Conservation (phyloP, 2,113 vertebrate species). For the Tupaia tana region DNA sequence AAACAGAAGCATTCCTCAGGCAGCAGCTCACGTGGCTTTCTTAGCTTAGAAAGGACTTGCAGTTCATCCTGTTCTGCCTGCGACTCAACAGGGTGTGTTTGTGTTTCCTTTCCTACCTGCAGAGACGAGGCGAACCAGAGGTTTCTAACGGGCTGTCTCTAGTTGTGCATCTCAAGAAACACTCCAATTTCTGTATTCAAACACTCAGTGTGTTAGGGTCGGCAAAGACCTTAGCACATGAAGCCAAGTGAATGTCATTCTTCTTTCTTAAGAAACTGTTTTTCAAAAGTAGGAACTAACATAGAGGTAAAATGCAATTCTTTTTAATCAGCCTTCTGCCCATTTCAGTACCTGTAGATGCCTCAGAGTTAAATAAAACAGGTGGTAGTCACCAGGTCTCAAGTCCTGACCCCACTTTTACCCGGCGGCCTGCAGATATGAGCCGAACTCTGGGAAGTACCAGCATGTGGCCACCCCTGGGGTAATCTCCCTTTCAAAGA, state of each 20-base stretch:
- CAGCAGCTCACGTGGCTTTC: neutral
- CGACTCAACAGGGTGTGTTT: neutral
- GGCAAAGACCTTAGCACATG: neutral
- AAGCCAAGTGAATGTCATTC: neutral
- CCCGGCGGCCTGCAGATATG: neutral
- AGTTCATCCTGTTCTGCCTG: neutral
- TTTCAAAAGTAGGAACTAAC: constrained; percentile 15
- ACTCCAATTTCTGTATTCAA: neutral
- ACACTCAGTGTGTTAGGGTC: neutral
- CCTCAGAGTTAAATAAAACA: neutral
- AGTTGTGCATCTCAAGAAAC: neutral
- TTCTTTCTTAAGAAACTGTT: neutral
- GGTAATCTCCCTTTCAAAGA: neutral
- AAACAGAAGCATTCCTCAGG: neutral
- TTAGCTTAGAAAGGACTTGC: neutral
- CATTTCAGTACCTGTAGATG: neutral
- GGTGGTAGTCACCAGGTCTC: neutral
- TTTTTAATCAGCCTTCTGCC: neutral
- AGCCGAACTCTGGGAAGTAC: neutral
- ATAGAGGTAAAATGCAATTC: neutral
- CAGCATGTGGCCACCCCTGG: neutral
- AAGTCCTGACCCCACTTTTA: neutral
- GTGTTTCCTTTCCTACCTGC: neutral
- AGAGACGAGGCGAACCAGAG: neutral
- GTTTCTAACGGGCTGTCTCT: neutral